Base-by-base conservation (phyloP, 2,797 vertebrate genomes). In the Pyrocephalus nanus region DNA sequence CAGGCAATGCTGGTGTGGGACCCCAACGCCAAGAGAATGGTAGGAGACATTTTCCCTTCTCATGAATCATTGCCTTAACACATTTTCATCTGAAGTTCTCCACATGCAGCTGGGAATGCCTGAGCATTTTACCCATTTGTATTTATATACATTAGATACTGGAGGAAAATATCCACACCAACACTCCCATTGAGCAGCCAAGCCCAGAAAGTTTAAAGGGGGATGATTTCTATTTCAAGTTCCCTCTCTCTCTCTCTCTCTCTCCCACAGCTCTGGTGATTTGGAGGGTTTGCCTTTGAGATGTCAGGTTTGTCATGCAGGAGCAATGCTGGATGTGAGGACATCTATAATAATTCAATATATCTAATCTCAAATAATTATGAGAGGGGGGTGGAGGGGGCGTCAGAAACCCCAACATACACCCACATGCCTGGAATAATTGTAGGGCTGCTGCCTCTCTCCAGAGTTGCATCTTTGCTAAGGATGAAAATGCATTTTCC, bases 391-490 rank as follows among this genome's bases (percentile, higher is more conserved):
- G 64, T 21, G 55, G 51, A 42, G 29, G 91, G 91, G 62, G 4
- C 72, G 69, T 70, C 90, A 86, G 86, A 78, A 51, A 75, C 81
- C 29, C 74, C 89, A 67, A 11, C 66, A 60, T 47, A 38, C 58
- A 76, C 8, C 50, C 4, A 18, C 80, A 85, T 1, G 42, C 58
- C 91, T 96, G 72, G 43, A 79, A 96, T 93, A 64, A 96, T 97
- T 95, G 91, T 69, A 78, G 85, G 91, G 90, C 96, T 42, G 73
- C 23, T 91, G 84, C 76, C 74, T 87, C 90, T 91, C 92, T 75
- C 91, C 93, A 93, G 97, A 97, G 95, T 98, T 96, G 83, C 50
- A 87, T 51, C 54, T 78, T 83, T 74, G 50, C 70, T 86, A 42
- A 32, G 70, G 76, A 81, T 85, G 70, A 45, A 54, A 72, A 88